A percentile compares a stretch with the other conserved stretches of the same genome.
These are phyloP conservation scores for Sycophaga agraensis DNA, from an alignment of 1,140 invertebrate species.

Conservation along the genomic window DNA sequence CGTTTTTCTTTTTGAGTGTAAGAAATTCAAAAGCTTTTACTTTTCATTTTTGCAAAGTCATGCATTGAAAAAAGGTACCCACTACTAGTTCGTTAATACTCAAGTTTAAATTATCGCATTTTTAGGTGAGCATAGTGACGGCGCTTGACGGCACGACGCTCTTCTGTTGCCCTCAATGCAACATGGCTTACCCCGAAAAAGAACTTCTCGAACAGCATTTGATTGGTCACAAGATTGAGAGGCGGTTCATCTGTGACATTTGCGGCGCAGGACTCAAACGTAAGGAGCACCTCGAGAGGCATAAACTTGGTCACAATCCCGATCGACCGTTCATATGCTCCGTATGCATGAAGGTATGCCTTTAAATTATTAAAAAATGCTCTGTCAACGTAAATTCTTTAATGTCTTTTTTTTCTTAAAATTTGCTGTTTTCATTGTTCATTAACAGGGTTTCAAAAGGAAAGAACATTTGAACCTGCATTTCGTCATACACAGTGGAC, in stretches of 20 bases:
- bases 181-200: constrained; percentile 77
- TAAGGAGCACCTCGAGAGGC: constrained; percentile 77
- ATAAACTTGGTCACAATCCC: constrained; percentile 77
- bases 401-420: too few relatives aligned
- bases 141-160: constrained; percentile 71
- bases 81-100: too few relatives aligned
- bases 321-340: constrained; percentile 76
- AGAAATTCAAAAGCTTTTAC: background rate
- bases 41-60: too few relatives aligned
- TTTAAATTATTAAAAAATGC: background rate
- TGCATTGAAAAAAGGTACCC: too few relatives aligned
- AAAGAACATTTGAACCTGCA: constrained; percentile 80
- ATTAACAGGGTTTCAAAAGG: constrained; percentile 66
- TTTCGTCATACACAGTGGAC: constrained; percentile 77
- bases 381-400: background rate
- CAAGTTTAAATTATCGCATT: background rate
- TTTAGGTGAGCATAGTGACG: constrained; percentile 67
- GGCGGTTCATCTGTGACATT: constrained; percentile 65
- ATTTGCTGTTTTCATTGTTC: too few relatives aligned
- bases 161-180: constrained; percentile 77
- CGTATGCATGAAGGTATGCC: constrained; percentile 71
- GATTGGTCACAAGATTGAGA: constrained; percentile 74
- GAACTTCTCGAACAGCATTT: constrained; percentile 75
- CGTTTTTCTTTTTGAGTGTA: too few relatives aligned
- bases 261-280: constrained; percentile 72